A percentile compares a stretch with the other conserved stretches of the same genome.
phyloP scores from a whole-genome alignment of 2,113 vertebrate genomes.

The Terrapene triunguis region DNA sequence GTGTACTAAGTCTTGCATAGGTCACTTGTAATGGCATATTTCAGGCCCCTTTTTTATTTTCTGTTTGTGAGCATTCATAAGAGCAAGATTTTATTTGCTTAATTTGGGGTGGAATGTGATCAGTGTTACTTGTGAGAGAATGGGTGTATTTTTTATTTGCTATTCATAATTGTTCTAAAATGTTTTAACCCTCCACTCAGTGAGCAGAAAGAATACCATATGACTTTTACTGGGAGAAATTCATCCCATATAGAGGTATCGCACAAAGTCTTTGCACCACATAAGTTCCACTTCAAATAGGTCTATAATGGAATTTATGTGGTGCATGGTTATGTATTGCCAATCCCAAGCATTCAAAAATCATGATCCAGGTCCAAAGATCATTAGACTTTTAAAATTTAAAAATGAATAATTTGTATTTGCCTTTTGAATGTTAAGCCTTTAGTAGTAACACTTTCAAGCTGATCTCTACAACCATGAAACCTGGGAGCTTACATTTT shows the following conservation, averaged over 20 bases:
- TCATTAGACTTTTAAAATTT: accelerated
- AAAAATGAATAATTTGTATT: background rate
- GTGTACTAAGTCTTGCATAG: background rate
- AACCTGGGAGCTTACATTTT: background rate
- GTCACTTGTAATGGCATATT: background rate
- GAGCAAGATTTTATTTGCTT: accelerated
- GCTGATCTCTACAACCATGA: background rate
- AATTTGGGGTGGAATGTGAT: background rate
- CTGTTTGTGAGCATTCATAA: background rate
- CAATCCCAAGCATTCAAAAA: background rate
- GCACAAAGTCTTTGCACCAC: background rate
- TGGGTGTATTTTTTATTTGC: background rate
- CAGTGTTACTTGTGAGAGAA: background rate
- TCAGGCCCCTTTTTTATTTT: background rate
- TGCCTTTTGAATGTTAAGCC: background rate
- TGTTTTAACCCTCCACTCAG: background rate
- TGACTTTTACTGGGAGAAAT: background rate
- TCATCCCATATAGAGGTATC: background rate
- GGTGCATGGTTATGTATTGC: background rate
- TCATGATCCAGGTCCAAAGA: accelerated
- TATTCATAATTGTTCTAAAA: background rate
- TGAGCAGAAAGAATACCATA: background rate
- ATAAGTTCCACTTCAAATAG: background rate
- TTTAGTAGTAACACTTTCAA: background rate
- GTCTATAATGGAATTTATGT: background rate